Percentiles rank a stretch among this genome's conserved stretches.
phyloP scores from a whole-genome alignment of 2,113 vertebrate genomes.

The Ammodytes marinus region DNA sequence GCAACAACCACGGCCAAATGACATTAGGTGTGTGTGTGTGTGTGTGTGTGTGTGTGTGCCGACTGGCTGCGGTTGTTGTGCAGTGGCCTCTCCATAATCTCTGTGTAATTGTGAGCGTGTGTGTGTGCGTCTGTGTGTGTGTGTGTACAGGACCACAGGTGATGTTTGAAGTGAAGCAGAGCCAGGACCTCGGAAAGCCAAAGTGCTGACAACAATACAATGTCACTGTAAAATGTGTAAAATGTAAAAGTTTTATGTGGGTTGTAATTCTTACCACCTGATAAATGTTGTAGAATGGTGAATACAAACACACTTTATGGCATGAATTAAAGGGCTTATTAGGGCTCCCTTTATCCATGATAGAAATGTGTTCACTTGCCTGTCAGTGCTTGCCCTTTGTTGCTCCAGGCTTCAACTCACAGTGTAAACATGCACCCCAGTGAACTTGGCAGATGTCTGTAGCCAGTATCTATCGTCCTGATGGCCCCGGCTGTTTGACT shows the following conservation, averaged over 20 bases:
- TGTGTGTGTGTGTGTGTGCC: constrained; percentile 45
- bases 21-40: constrained; percentile 67
- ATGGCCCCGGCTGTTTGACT: constrained; percentile 69
- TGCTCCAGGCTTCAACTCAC: constrained; percentile 49
- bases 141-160: constrained; percentile 72
- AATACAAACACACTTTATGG: not conserved
- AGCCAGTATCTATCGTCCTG: constrained; percentile 63
- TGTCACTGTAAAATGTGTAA: not conserved
- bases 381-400: constrained; percentile 63
- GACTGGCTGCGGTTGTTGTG: constrained; percentile 56
- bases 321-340: not conserved
- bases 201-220: constrained; percentile 34
- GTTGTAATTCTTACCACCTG: constrained; percentile 6
- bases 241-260: constrained; percentile 3
- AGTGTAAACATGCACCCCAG: constrained; percentile 66
- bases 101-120: constrained; percentile 56
- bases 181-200: constrained; percentile 45
- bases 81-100: constrained; percentile 71
- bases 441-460: constrained; percentile 77
- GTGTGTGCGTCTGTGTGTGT: constrained; percentile 26
- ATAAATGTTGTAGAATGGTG: not conserved
- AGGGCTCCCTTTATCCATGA: not conserved
- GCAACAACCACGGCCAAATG: constrained; percentile 73
- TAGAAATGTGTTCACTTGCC: constrained; percentile 46
- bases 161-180: constrained; percentile 72